Percentiles rank a stretch among this genome's conserved stretches.
phyloP scores from a whole-genome alignment of 2,797 vertebrate species.

The Urocyon cinereoargenteus region DNA sequence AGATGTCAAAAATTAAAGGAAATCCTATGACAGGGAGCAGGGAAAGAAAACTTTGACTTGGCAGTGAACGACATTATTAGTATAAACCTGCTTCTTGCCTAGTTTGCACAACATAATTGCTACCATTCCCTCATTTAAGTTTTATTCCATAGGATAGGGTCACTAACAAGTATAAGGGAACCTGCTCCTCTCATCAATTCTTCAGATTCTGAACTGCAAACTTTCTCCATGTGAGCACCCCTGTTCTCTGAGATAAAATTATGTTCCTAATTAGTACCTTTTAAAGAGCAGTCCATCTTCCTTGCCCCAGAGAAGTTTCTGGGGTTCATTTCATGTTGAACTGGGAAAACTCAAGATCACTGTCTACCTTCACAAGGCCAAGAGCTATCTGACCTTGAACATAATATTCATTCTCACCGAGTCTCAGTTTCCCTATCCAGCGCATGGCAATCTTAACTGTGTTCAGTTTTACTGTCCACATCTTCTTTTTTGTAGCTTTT shows the following conservation, averaged over 20 bases:
- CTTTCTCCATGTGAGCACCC: neutral
- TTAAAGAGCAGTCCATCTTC: neutral
- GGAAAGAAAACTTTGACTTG: conserved; percentile 16
- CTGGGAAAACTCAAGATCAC: neutral
- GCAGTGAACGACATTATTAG: neutral
- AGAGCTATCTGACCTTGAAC: neutral
- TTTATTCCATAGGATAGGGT: accelerated
- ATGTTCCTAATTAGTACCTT: neutral
- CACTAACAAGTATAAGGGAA: no score
- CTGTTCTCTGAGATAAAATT: neutral
- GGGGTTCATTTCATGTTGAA: neutral
- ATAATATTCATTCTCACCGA: neutral
- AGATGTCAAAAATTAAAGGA: conserved; percentile 4
- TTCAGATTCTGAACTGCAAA: neutral
- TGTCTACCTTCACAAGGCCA: neutral
- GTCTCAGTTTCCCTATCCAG: neutral
- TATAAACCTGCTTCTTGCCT: neutral
- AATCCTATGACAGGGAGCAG: conserved; percentile 38
- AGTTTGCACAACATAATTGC: neutral
- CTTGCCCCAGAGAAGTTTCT: neutral
- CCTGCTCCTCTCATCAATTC: accelerated
- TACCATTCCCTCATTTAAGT: neutral
- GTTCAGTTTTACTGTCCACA: neutral
- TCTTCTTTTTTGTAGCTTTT: neutral
- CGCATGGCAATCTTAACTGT: neutral